Evolutionary conservation across 30 jellyfish, hydroid and myxozoan genomes (phyloP), one percentile per base, ranked within the genome.

Genomic region (Hydractinia echinata): DNA sequence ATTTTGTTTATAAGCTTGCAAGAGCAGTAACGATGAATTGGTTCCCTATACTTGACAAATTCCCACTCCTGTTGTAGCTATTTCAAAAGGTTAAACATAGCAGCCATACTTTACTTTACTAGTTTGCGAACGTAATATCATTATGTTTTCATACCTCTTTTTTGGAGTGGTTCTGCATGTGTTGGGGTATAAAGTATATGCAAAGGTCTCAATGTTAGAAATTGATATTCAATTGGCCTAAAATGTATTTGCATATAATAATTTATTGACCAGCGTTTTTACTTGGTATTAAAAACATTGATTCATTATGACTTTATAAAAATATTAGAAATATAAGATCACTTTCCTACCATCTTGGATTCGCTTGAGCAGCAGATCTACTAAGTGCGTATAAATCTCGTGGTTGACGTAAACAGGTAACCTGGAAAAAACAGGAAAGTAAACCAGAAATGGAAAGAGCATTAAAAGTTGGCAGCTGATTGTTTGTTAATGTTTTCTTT

Each of bases 321-420:
- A 58, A 58, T 13, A 58, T 11, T 2, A 11, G 1, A 73, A 10
- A 9, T 13, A 50, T 16, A 8, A 8, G 10, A 18, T 0, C 1
- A 11, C 19, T n/a, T 62, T 55, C 91, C 19, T 62, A 89, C 97
- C 97, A 89, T 70, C 93, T 76, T 16, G 80, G 89, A 66, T 66
- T 70, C 55, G 81, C 54, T 76, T 89, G 95, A 14, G 89, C 66
- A 4, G 84, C 50, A 18, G 83, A 79, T 48, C 53, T 79, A 78
- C 94, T 77, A 8, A 82, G 16, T 6, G 97, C 95, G 66, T 84
- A 89, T 51, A 89, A 72, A 56, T 85, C 94, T 16, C 97, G 84
- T 44, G 97, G 97, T 83, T 85, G 84, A 68, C 82, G 82, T 76
- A 89, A 78, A 62, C 89, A 21, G 39, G 97, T 89, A 10, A 89